Evolutionary conservation across 2,888 invertebrate species (phyloP).

Genomic region (Eupithecia tripunctaria): DNA sequence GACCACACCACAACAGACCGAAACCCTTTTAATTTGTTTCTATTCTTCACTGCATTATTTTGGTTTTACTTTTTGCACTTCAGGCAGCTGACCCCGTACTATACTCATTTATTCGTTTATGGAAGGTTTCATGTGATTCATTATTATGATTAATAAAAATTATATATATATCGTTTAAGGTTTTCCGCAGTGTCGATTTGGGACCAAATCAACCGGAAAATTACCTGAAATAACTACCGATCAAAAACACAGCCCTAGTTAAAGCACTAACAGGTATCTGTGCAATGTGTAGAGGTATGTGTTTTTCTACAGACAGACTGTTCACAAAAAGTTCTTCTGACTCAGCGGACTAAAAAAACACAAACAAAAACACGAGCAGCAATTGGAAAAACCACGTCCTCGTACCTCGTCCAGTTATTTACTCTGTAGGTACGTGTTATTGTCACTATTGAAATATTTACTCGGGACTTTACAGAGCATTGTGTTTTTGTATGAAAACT

Average conservation of each 20-base stretch:
- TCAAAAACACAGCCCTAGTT: not conserved
- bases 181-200: too few relatives aligned
- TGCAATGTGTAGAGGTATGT: too few relatives aligned
- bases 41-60: too few relatives aligned
- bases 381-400: constrained; percentile 15
- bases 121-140: too few relatives aligned
- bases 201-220: too few relatives aligned
- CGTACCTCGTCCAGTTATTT: constrained; percentile 16
- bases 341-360: not conserved
- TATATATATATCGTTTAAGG: too few relatives aligned
- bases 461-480: constrained; percentile 11
- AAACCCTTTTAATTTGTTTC: too few relatives aligned
- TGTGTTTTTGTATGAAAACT: constrained; percentile 19
- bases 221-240: not conserved
- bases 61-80: too few relatives aligned
- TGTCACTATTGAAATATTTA: constrained; percentile 25
- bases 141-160: too few relatives aligned
- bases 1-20: too few relatives aligned
- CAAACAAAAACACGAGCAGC: constrained; percentile 22
- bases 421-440: constrained; percentile 15
- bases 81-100: too few relatives aligned
- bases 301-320: not conserved
- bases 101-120: too few relatives aligned
- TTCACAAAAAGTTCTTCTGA: not conserved
- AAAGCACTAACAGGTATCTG: not conserved